These are phyloP conservation scores for Mimumesa dahlbomi DNA, from an alignment of 2,888 invertebrate species.

Conservation along the genomic window DNA sequence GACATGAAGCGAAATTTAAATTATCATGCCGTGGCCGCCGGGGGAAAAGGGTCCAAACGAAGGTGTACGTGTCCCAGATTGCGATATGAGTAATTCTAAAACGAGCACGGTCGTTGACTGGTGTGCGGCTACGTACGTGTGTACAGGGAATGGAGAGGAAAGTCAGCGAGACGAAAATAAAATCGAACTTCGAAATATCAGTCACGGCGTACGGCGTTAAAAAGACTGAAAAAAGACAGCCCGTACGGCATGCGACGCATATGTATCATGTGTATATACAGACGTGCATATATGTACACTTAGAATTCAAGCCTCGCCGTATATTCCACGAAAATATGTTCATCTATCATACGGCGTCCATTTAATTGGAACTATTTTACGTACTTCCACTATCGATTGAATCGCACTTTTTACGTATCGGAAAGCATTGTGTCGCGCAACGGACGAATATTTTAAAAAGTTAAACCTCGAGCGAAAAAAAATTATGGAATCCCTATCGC, in stretches of 20 bases:
- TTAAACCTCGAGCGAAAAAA: too few relatives aligned
- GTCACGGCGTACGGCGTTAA: constrained; percentile 13
- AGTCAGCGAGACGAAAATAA: constrained; percentile 36
- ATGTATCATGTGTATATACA: not conserved
- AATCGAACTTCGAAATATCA: constrained; percentile 40
- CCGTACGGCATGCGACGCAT: not conserved
- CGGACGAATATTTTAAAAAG: too few relatives aligned
- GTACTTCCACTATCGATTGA: too few relatives aligned
- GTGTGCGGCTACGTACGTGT: too few relatives aligned
- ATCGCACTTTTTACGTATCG: too few relatives aligned
- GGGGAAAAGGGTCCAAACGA: not conserved
- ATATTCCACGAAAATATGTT: constrained; percentile 21
- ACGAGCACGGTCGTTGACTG: constrained; percentile 30
- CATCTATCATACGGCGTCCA: constrained; percentile 30
- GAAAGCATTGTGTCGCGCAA: too few relatives aligned
- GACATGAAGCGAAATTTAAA: constrained; percentile 40
- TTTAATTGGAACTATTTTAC: constrained; percentile 22
- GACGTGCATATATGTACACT: not conserved
- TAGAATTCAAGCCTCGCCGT: not conserved
- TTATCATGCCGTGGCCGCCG: constrained; percentile 14
- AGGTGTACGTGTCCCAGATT: constrained; percentile 35
- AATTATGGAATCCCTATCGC: too few relatives aligned
- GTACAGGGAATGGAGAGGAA: constrained; percentile 17
- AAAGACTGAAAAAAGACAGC: constrained; percentile 12
- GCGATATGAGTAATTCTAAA: constrained; percentile 36